phyloP scores from a whole-genome alignment of 2,113 vertebrate genomes.

The Eolophus roseicapilla region DNA sequence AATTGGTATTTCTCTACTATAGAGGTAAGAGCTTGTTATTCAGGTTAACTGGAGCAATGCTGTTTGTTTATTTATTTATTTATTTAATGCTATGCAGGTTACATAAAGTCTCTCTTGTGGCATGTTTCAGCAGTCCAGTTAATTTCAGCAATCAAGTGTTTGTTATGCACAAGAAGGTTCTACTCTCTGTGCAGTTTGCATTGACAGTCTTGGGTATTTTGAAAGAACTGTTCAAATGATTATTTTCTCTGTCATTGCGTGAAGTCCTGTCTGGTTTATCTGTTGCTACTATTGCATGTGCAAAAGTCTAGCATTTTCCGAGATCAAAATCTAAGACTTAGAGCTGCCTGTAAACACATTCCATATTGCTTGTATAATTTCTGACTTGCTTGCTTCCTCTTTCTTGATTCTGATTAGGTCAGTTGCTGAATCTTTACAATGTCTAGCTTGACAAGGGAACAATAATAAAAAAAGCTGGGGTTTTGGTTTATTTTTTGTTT shows the following conservation, averaged over 20 bases:
- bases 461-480: neutral
- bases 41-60: neutral
- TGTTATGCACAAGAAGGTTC: neutral
- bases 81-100: neutral
- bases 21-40: neutral
- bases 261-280: neutral
- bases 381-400: neutral
- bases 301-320: neutral
- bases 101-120: neutral
- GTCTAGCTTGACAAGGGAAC: neutral
- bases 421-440: neutral
- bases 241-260: neutral
- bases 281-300: neutral
- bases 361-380: neutral
- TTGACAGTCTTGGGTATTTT: neutral
- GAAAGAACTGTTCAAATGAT: neutral
- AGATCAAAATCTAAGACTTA: neutral
- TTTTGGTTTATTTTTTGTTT: neutral
- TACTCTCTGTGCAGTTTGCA: neutral
- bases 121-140: neutral
- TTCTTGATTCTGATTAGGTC: neutral
- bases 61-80: neutral
- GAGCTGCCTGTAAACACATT: neutral
- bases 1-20: neutral
- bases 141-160: neutral